phyloP scores from a whole-genome alignment of 23 tunicate species.

The Halocynthia roretzi region DNA sequence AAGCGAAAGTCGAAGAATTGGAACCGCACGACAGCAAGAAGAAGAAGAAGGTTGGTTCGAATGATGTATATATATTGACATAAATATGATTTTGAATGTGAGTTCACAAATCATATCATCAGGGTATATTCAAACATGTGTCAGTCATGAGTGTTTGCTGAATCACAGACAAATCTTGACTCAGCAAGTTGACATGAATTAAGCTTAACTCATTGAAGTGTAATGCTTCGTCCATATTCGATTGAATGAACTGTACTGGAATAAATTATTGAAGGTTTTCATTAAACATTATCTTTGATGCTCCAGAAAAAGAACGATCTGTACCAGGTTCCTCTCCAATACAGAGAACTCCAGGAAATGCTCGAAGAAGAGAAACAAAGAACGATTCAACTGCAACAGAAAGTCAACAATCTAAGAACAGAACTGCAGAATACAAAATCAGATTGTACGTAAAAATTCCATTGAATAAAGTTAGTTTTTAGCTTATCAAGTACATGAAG shows the following conservation, averaged over 20 bases:
- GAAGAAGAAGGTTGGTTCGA: constrained; percentile 35
- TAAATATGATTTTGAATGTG: too few relatives aligned
- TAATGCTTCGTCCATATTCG: too few relatives aligned
- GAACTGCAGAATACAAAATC: constrained; percentile 64
- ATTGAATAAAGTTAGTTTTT: constrained; percentile 1
- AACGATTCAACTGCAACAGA: constrained; percentile 63
- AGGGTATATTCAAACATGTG: too few relatives aligned
- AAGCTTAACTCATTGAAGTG: too few relatives aligned
- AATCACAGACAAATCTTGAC: too few relatives aligned
- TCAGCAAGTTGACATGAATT: too few relatives aligned
- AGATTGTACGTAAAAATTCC: constrained; percentile 34
- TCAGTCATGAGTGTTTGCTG: too few relatives aligned
- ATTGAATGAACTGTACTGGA: too few relatives aligned
- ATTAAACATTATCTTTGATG: not conserved
- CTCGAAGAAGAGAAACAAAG: constrained; percentile 78
- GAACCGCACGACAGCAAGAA: constrained; percentile 83
- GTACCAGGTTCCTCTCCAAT: constrained; percentile 92
- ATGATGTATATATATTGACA: too few relatives aligned
- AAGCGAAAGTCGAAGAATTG: constrained; percentile 62
- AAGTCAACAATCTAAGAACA: constrained; percentile 69
- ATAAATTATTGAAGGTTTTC: not conserved
- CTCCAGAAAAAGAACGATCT: constrained; percentile 47
- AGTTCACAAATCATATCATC: too few relatives aligned
- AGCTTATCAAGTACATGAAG: not conserved
- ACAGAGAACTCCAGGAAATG: constrained; percentile 67